A percentile compares a stretch with the other conserved stretches of the same genome.
Evolutionary conservation across 2,797 vertebrate genomes (phyloP).

Genomic region (Urophycis tenuis): DNA sequence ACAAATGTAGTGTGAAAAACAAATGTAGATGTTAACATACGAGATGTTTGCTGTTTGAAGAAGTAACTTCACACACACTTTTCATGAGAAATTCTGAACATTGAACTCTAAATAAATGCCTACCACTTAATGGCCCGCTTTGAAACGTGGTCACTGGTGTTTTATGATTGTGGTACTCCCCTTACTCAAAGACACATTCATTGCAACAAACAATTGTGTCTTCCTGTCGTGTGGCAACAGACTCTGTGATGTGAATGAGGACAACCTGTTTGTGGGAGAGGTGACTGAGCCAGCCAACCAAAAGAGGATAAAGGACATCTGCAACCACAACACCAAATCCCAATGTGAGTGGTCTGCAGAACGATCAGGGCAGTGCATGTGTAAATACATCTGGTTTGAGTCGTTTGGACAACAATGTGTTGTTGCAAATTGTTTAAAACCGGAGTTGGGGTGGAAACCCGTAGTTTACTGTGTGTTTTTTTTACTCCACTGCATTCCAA

Average conservation of each 20-base stretch:
- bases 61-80: background rate
- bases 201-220: background rate
- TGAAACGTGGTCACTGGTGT: too few species aligned
- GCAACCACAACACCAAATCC: conserved; percentile 79
- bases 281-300: conserved; percentile 78
- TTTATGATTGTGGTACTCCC: too few species aligned
- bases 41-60: background rate
- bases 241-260: conserved; percentile 76
- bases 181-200: too few species aligned
- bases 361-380: background rate
- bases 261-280: conserved; percentile 66
- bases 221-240: conserved; percentile 56
- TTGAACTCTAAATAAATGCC: background rate
- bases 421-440: background rate
- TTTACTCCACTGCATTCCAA: background rate
- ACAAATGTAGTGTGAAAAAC: background rate
- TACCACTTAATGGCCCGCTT: background rate
- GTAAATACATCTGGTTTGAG: background rate
- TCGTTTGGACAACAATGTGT: background rate
- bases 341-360: conserved; percentile 78
- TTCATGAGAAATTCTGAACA: background rate
- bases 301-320: conserved; percentile 87
- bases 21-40: too few species aligned
- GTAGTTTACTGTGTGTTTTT: background rate
- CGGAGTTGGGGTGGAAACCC: background rate